Conservation (phyloP, 2,113 vertebrate species). For the Rhegmatorhina hoffmannsi region DNA sequence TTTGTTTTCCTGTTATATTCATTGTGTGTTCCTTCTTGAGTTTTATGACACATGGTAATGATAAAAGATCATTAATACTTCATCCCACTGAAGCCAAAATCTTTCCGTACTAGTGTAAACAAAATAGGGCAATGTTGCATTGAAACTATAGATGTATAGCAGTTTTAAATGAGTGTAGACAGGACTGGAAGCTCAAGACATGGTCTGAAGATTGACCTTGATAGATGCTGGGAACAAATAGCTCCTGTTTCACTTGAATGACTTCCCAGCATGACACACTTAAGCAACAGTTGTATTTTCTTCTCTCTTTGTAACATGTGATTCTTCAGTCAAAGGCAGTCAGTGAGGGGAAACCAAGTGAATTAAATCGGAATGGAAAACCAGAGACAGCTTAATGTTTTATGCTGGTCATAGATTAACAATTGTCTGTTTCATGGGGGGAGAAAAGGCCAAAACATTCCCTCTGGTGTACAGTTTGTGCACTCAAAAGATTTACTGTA, state of each 20-base stretch:
- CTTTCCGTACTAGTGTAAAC: background rate
- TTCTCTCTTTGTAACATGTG: slow-evolving; percentile 62
- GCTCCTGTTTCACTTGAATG: slow-evolving; percentile 58
- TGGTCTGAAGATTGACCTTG: background rate
- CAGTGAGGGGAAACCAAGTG: slow-evolving; percentile 61
- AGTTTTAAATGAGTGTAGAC: background rate
- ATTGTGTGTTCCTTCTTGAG: background rate
- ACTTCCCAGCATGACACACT: slow-evolving; percentile 46
- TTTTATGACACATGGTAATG: background rate
- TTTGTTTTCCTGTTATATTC: background rate
- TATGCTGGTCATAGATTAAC: slow-evolving; percentile 66
- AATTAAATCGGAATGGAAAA: slow-evolving; percentile 61
- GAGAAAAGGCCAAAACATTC: slow-evolving; percentile 39
- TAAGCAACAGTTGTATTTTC: slow-evolving; percentile 47
- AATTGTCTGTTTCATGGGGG: slow-evolving; percentile 2
- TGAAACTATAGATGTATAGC: background rate
- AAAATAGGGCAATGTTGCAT: background rate
- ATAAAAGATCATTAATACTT: background rate
- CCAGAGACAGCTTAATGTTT: slow-evolving; percentile 64
- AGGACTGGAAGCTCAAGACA: background rate
- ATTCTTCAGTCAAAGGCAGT: slow-evolving; percentile 61
- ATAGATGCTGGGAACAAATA: slow-evolving; percentile 41
- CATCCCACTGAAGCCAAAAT: background rate
- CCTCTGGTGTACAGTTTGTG: slow-evolving; percentile 7
- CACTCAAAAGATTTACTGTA: background rate